Base-by-base conservation (phyloP, 1,140 invertebrate genomes). In the Ceratitis capitata region DNA sequence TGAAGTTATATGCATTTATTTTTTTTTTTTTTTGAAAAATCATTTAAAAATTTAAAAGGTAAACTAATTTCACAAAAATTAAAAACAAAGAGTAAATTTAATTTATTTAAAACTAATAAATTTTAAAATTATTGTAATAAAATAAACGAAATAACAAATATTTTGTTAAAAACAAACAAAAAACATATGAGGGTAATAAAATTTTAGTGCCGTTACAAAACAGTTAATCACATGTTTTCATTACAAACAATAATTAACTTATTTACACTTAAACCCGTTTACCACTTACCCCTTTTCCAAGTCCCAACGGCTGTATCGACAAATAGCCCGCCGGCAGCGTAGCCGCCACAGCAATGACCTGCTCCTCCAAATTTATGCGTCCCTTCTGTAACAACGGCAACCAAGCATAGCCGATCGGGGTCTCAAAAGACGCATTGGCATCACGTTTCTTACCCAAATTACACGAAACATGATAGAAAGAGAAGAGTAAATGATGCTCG, bases 401-500 rank as follows among this genome's bases (percentile, higher is more conserved):
- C 98, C 98, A 99, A 10, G 97, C 95, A 92, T 97, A 98, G 0
- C 98, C 98, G 84, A 99, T 96, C 86, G 96, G 95, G 85, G 94
- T 96, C 91, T 98, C 97, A 47, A 98, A 94, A 1, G 94, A 94
- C 19, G 94, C 89, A 82, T 89, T 84, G 0, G 89, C 94, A 87
- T 96, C 95, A 87, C 95, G 95, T 89, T 96, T 96, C 91, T 98
- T 97, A 83, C 95, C 95, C 87, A 96, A 94, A 92, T 98, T 96
- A 87, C 97, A 97, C 26, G 96, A 97, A 86, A 98, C 95, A 89
- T 98, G 97, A 89, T 96, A 95, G 92, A 98, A 98, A 3, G 96
- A 97, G 90, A 98, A 98, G 4, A 98, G 93, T 29, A 98, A 89
- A 89, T 98, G 97, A 92, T 98, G 97, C 47, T 95, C 94, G 0